These are phyloP conservation scores for Acrossocheilus wenchowensis DNA, from an alignment of 2,797 vertebrate species.

Conservation along the genomic window DNA sequence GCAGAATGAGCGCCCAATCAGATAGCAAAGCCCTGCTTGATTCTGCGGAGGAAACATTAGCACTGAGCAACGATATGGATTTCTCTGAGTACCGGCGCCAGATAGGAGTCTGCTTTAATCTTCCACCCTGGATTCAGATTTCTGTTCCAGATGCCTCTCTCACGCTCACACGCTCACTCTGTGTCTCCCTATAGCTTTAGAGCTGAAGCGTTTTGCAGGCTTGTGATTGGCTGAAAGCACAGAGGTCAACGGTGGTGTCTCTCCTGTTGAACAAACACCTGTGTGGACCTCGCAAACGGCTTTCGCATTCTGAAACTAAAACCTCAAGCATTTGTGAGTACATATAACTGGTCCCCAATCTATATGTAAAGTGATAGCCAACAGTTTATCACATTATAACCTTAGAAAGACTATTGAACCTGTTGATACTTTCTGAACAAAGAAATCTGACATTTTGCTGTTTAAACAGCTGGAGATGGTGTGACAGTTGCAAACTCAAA, in stretches of 20 bases:
- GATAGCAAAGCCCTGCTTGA: slow-evolving; percentile 68
- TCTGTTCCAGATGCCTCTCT: slow-evolving; percentile 53
- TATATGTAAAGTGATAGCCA: slow-evolving; percentile 39
- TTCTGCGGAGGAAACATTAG: slow-evolving; percentile 72
- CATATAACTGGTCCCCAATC: not conserved
- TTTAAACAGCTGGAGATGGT: not conserved
- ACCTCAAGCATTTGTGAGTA: slow-evolving; percentile 20
- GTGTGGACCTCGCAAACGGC: slow-evolving; percentile 27
- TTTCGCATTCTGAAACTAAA: slow-evolving; percentile 41
- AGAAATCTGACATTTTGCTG: not conserved
- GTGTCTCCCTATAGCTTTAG: slow-evolving; percentile 34
- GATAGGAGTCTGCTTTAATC: slow-evolving; percentile 70
- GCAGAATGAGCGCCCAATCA: slow-evolving; percentile 68
- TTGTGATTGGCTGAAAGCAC: slow-evolving; percentile 56
- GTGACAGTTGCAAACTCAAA: not conserved
- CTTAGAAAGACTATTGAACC: not conserved
- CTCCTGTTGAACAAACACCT: slow-evolving; percentile 45
- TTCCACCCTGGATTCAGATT: slow-evolving; percentile 59
- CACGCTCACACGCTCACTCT: slow-evolving; percentile 47
- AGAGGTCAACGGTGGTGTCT: slow-evolving; percentile 55
- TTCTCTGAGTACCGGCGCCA: slow-evolving; percentile 66
- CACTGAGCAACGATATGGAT: slow-evolving; percentile 63
- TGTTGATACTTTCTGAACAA: not conserved
- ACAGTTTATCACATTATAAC: slow-evolving; percentile 3
- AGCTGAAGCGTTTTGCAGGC: slow-evolving; percentile 44